phyloP scores from a whole-genome alignment of 53 echinoderm and acorn worm species.

The Echinometra lucunter region DNA sequence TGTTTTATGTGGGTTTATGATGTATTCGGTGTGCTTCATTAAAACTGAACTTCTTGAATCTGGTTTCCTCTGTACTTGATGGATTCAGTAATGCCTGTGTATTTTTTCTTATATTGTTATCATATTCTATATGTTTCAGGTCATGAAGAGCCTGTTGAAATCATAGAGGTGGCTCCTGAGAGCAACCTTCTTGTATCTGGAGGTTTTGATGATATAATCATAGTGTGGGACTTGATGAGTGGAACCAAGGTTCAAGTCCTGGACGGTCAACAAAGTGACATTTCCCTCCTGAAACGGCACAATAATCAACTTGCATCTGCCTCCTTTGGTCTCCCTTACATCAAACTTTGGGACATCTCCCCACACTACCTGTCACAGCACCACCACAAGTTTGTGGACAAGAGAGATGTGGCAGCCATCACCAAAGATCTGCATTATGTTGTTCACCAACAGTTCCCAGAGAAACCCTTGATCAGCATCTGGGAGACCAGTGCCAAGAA shows the following conservation, averaged over 20 bases:
- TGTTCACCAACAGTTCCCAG: constrained; percentile 41
- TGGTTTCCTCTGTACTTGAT: not conserved
- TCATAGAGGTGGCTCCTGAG: constrained; percentile 76
- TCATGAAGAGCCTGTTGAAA: constrained; percentile 75
- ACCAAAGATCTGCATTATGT: constrained; percentile 74
- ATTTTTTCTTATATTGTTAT: not conserved
- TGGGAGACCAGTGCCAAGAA: constrained; percentile 72
- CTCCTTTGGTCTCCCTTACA: constrained; percentile 87
- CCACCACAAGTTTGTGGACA: constrained; percentile 77
- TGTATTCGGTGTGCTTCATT: not conserved
- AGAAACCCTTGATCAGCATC: constrained; percentile 61
- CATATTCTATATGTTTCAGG: constrained; percentile 52
- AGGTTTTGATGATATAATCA: constrained; percentile 86
- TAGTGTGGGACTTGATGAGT: constrained; percentile 78
- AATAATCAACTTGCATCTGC: constrained; percentile 87
- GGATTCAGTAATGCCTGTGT: not conserved
- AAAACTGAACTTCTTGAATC: not conserved
- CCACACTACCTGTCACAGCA: constrained; percentile 74
- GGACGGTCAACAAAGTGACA: constrained; percentile 91
- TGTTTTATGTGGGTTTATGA: not conserved
- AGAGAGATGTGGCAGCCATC: constrained; percentile 76
- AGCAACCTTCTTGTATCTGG: constrained; percentile 79
- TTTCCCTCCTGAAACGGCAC: constrained; percentile 79
- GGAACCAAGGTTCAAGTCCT: constrained; percentile 75
- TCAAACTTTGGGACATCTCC: constrained; percentile 97